Evolutionary conservation across 2,888 invertebrate genomes (phyloP).

Genomic region (Yponomeuta malinellus): DNA sequence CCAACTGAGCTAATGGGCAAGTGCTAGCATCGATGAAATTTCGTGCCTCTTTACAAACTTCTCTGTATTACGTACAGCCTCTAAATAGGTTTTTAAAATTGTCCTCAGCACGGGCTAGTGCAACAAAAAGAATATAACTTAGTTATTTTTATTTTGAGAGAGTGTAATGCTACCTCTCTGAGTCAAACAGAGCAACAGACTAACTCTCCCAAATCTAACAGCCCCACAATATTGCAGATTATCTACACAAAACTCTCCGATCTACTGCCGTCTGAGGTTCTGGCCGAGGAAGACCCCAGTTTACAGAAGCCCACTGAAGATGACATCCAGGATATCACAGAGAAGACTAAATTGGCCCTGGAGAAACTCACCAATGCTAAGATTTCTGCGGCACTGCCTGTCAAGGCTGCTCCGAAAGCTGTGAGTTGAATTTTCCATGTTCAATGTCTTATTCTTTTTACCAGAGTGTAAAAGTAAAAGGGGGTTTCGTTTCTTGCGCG

Average conservation of each 20-base stretch:
- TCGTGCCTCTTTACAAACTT: too few relatives aligned
- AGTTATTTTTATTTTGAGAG: too few relatives aligned
- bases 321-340: conserved; percentile 90
- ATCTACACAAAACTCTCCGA: conserved; percentile 96
- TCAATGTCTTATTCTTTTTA: background rate
- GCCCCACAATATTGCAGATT: conserved; percentile 71
- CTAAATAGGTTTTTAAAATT: too few relatives aligned
- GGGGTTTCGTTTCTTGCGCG: too few relatives aligned
- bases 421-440: conserved; percentile 52
- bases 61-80: too few relatives aligned
- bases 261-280: conserved; percentile 91
- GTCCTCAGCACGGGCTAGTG: too few relatives aligned
- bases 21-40: too few relatives aligned
- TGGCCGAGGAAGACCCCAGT: conserved; percentile 92
- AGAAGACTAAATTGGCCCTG: conserved; percentile 90
- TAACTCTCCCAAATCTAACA: background rate
- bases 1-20: too few relatives aligned
- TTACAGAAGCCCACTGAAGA: conserved; percentile 94
- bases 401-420: conserved; percentile 93
- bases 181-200: background rate
- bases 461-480: background rate
- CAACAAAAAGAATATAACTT: too few relatives aligned
- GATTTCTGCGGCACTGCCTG: conserved; percentile 97
- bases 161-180: too few relatives aligned
- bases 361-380: conserved; percentile 92